phyloP scores from a whole-genome alignment of 2,113 vertebrate genomes.

The Sterna hirundo region DNA sequence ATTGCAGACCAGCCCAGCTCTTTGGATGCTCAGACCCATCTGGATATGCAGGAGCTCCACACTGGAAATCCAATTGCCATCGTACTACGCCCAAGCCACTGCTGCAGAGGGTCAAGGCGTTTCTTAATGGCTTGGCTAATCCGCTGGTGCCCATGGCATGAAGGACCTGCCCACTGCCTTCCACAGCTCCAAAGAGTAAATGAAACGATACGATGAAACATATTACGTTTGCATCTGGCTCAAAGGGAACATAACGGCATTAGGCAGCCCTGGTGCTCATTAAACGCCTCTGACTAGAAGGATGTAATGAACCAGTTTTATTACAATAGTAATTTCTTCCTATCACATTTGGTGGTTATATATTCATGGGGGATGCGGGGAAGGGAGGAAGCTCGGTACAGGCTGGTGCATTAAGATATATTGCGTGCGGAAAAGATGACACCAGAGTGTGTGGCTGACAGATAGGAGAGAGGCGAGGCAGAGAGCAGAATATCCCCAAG shows the following conservation, averaged over 20 bases:
- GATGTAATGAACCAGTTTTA: conserved; percentile 63
- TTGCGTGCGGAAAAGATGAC: background rate
- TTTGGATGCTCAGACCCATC: background rate
- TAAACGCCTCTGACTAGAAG: conserved; percentile 52
- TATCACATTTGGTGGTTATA: conserved; percentile 22
- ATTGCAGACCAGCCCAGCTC: background rate
- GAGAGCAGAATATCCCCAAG: background rate
- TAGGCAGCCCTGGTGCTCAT: conserved; percentile 50
- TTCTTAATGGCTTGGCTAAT: background rate
- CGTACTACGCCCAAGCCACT: fast-evolving
- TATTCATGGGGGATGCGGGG: conserved; percentile 2
- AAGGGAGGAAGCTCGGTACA: background rate
- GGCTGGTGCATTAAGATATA: background rate
- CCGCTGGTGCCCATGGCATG: background rate
- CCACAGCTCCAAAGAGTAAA: background rate
- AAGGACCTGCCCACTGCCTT: background rate
- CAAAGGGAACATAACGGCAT: conserved; percentile 1
- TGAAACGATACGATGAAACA: background rate
- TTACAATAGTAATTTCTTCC: conserved; percentile 60
- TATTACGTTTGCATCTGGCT: conserved; percentile 57
- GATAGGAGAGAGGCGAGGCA: background rate
- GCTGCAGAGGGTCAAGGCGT: background rate
- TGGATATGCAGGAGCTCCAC: background rate
- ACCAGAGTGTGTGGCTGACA: background rate
- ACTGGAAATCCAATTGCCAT: background rate